These are phyloP conservation scores for Pyrochroa serraticornis DNA, from an alignment of 2,888 invertebrate genomes.

Conservation along the genomic window DNA sequence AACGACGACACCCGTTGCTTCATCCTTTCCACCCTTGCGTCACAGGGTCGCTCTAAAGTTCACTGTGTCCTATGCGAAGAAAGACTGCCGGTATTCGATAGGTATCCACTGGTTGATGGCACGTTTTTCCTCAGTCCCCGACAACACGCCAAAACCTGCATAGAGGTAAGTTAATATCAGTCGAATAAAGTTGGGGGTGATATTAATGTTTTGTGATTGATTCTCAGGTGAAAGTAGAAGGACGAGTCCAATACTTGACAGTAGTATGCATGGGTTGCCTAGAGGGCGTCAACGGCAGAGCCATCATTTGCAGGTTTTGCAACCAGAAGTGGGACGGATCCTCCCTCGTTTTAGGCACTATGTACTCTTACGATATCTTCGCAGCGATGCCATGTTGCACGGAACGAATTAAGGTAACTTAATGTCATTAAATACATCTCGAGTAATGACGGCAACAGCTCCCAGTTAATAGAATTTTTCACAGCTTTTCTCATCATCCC, in stretches of 20 bases:
- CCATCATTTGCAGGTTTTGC: conserved; percentile 84
- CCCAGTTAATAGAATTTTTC: no score
- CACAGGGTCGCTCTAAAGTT: conserved; percentile 84
- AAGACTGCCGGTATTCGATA: conserved; percentile 91
- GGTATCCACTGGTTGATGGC: conserved; percentile 96
- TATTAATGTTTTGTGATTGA: background rate
- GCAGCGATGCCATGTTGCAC: conserved; percentile 96
- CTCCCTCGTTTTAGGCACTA: conserved; percentile 91
- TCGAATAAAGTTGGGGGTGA: background rate
- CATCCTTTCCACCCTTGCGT: conserved; percentile 92
- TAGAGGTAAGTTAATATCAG: conserved; percentile 70
- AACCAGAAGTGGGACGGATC: conserved; percentile 90
- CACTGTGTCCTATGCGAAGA: conserved; percentile 88
- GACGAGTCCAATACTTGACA: conserved; percentile 86
- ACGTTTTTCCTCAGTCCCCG: conserved; percentile 97
- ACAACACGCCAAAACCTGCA: conserved; percentile 85
- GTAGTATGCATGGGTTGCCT: conserved; percentile 95
- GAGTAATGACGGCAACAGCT: no score
- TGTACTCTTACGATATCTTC: conserved; percentile 98
- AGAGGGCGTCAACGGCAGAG: conserved; percentile 79
- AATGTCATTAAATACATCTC: background rate
- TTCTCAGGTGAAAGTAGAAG: conserved; percentile 86
- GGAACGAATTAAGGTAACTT: conserved; percentile 83
- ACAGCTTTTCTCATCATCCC: no score
- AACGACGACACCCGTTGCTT: conserved; percentile 98